Conservation (phyloP, 2,797 vertebrate species). For the Lepilemur ruficaudatus region DNA sequence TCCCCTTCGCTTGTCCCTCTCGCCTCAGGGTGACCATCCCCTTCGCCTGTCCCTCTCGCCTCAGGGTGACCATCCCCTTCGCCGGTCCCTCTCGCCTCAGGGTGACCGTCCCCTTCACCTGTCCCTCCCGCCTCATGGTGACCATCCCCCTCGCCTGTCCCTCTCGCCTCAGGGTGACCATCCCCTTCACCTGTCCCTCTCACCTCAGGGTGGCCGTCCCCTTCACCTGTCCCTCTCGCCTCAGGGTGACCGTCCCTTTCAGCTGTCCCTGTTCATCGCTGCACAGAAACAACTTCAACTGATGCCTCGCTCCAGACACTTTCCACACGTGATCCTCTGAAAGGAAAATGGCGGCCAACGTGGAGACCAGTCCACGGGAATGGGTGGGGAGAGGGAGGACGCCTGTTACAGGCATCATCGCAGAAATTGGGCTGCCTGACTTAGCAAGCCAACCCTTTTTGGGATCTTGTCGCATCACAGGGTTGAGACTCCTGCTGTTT, state of each 20-base stretch:
- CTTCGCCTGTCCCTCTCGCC: accelerated
- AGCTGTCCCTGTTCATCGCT: neutral
- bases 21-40: too few species aligned
- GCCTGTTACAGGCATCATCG: neutral
- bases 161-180: too few species aligned
- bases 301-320: neutral
- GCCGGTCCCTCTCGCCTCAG: accelerated
- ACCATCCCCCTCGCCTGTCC: neutral
- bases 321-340: neutral
- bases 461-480: neutral
- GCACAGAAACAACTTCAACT: neutral
- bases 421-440: too few species aligned
- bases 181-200: neutral
- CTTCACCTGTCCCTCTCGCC: neutral
- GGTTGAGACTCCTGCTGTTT: neutral
- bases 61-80: accelerated
- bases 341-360: neutral
- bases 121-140: accelerated
- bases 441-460: neutral
- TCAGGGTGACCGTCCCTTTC: neutral
- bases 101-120: accelerated
- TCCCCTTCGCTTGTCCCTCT: too few species aligned
- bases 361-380: too few species aligned
- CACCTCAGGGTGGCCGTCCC: accelerated
- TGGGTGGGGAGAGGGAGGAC: neutral